Base-by-base conservation (phyloP, 2,888 invertebrate genomes). In the Dasypogon diadema region DNA sequence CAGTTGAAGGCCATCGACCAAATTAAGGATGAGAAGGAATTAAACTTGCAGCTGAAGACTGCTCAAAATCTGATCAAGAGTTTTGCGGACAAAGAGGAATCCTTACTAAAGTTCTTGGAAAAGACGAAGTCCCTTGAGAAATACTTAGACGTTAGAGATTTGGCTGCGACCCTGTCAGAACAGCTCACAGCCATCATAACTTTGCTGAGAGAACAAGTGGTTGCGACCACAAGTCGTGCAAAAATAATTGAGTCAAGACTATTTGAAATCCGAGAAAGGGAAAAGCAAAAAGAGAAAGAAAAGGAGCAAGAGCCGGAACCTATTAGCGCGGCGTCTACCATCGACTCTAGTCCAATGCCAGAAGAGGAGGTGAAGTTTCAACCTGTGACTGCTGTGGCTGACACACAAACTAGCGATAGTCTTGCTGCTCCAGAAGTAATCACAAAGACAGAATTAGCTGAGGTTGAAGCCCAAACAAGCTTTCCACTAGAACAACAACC, bases 371-470 rank as follows among this genome's bases (percentile, higher is more conserved):
- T 80, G 2, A 56, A 54, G 42, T 6, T 24, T 77, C 42, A 22
- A 46, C 48, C 37, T 1, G 12, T 26, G 18, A 34, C 34, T 34
- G 80, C 85, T 46, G 86, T 85, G 76, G 90, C 89, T 51, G 91
- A 92, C 84, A 92, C 92, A 6, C 92, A 92, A 85, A 92, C 92
- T 2, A 91, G 92, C 16, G 87, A 88, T 79, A 92, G 91, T 74
- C 75, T 84, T 18, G 82, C 83, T 75, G 81, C 82, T 10, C 79
- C 82, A 58, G 88, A 86, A 58, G 87, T 88, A 14, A 84, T 88
- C 54, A 88, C 88, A 12, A 89, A 88, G 80, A 87, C 87, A 77
- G 87, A 87, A 55, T 88, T 89, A 2, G 85, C 87, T 76, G 89
- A 70, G 48, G 89, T 88, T 8, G 89, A 92, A 83, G 89, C 90